Base-by-base conservation (phyloP, 1,140 invertebrate species). In the Drosophila punjabiensis region DNA sequence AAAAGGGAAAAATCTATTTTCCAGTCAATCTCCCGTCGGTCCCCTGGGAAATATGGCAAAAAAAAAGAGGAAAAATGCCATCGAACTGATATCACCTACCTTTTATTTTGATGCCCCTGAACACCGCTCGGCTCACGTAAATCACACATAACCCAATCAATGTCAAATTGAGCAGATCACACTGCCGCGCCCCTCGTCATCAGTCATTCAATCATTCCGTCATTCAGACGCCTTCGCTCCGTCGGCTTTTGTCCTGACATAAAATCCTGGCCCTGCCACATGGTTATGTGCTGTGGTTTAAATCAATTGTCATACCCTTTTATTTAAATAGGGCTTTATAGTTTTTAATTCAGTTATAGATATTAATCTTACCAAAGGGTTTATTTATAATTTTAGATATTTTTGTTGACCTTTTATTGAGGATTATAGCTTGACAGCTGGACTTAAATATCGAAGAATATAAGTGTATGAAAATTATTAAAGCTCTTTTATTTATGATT, bases 131-230 rank as follows among this genome's bases (percentile, higher is more conserved):
- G 35, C 35, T 41, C 43, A 45, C 50, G 70, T 78, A 89, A 87
- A 84, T 87, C 81, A 74, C 71, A 66, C 32, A 68, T 80, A 84
- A 87, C 70, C 67, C 84, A 87, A 89, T 87, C 84, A 87, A 79
- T 89, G 85, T 89, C 85, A 87, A 77, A 81, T 84, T 84, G 81
- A 69, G 59, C 76, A 73, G 76, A 76, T 83, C 81, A 58, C 75
- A 24, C 30, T 41, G 70, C 73, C 45, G n/a, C 45, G 45, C 67
- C 64, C 47, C 48, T 35, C 65, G 55, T 55, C 70, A 71, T 69
- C 71, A 74, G 55, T 74, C 68, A 63, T 37, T 56, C 62, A 52
- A 66, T 53, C 63, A 70, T 28, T 70, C 37, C 39, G 67, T 60
- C 69, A 73, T 37, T 73, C 43, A 39, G 41, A n/a, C 28, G 32